Evolutionary conservation across 1,140 invertebrate species (phyloP).

Genomic region (Trichomalopsis sarcophagae): DNA sequence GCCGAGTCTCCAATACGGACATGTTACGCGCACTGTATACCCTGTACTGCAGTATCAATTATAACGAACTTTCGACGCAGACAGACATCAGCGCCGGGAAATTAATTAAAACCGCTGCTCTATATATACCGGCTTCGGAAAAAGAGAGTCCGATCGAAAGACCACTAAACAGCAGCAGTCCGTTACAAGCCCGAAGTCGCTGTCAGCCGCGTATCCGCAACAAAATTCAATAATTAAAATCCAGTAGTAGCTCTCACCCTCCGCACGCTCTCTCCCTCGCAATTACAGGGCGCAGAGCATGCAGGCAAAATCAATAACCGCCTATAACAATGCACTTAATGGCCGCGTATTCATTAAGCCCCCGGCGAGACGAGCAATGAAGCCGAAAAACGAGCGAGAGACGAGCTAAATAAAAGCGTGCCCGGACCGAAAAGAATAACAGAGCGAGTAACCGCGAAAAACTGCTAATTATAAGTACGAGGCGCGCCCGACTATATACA

Average conservation of each 20-base stretch:
- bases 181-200: not conserved
- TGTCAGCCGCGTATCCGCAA: not conserved
- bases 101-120: not conserved
- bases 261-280: not conserved
- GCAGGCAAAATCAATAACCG: constrained; percentile 19
- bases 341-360: not conserved
- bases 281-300: not conserved
- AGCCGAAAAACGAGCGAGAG: too few relatives aligned
- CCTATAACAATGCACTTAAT: constrained; percentile 4
- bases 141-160: not conserved
- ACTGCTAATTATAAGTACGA: not conserved
- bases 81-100: not conserved
- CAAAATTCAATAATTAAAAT: constrained; percentile 24
- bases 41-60: too few relatives aligned
- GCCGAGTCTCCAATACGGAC: too few relatives aligned
- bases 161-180: not conserved
- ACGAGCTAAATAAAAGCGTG: not conserved
- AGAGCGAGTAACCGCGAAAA: not conserved
- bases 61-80: too few relatives aligned
- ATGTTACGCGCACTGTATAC: too few relatives aligned
- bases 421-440: not conserved
- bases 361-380: not conserved
- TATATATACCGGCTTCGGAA: not conserved
- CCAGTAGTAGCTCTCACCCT: not conserved
- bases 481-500: not conserved